These are phyloP conservation scores for Pseudomyrmex gracilis DNA, from an alignment of 1,140 invertebrate genomes.

Conservation along the genomic window DNA sequence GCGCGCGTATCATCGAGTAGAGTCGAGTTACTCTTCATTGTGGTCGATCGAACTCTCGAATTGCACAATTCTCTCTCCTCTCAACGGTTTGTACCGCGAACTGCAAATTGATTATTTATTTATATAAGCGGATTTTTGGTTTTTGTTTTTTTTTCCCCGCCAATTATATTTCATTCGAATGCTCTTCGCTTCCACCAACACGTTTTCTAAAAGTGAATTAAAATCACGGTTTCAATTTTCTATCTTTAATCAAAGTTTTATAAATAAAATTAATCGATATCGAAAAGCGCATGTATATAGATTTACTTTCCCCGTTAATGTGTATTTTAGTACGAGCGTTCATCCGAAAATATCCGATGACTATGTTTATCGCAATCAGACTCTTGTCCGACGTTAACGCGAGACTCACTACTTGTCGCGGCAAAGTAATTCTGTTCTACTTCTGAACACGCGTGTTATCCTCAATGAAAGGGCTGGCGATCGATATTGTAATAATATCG, in stretches of 20 bases:
- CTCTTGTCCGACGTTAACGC: neutral
- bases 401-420: neutral
- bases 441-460: conserved; percentile 4
- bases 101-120: conserved; percentile 20
- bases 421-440: neutral
- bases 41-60: conserved; percentile 22
- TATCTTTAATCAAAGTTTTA: neutral
- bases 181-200: neutral
- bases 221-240: neutral
- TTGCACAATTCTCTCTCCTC: conserved; percentile 24
- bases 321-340: neutral
- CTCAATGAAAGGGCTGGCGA: neutral
- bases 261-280: neutral
- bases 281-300: no score
- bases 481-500: conserved; percentile 1
- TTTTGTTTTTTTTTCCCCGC: neutral
- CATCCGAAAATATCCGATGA: neutral
- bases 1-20: conserved; percentile 31
- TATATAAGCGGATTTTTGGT: neutral
- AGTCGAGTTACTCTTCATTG: conserved; percentile 17
- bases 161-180: neutral
- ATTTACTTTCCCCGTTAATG: neutral
- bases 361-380: neutral
- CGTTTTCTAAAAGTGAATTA: neutral
- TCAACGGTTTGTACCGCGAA: conserved; percentile 12